Percentiles rank a stretch among this genome's conserved stretches.
phyloP scores from a whole-genome alignment of 1,140 invertebrate species.

The Arion vulgaris region DNA sequence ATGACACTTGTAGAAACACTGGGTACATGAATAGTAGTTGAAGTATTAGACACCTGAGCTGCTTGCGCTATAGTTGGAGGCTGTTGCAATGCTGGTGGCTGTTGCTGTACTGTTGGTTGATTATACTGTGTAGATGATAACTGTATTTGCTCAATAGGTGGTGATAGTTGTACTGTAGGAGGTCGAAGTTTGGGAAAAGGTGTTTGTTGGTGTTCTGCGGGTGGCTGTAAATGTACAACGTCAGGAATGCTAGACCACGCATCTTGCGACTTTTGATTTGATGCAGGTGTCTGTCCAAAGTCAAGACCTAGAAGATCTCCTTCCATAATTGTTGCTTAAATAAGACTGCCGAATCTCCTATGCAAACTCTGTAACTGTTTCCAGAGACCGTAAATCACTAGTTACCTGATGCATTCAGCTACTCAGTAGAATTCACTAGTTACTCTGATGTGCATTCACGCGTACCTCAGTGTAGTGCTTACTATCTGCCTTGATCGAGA shows the following conservation, averaged over 20 bases:
- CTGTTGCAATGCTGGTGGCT: not conserved
- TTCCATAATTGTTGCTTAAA: not conserved
- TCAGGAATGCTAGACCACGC: too few relatives aligned
- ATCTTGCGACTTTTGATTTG: not conserved
- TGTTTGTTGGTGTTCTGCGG: not conserved
- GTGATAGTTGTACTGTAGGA: not conserved
- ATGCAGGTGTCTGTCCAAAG: not conserved
- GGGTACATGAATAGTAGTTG: not conserved
- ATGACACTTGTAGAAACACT: not conserved
- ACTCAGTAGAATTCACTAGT: too few relatives aligned
- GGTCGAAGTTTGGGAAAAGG: not conserved
- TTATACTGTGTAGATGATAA: too few relatives aligned
- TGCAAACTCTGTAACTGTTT: too few relatives aligned
- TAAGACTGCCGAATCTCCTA: too few relatives aligned
- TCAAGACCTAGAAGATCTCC: slow-evolving; percentile 1
- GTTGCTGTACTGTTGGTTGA: not conserved
- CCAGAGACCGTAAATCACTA: too few relatives aligned
- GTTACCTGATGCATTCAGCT: too few relatives aligned
- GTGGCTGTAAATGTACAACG: too few relatives aligned
- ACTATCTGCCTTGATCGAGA: too few relatives aligned
- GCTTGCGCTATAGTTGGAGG: not conserved
- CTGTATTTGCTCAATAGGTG: not conserved
- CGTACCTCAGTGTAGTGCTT: too few relatives aligned
- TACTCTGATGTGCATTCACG: too few relatives aligned
- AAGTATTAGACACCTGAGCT: not conserved